These are phyloP conservation scores for Pristionchus maxplancki DNA, from an alignment of 2,888 invertebrate genomes.

Conservation along the genomic window DNA sequence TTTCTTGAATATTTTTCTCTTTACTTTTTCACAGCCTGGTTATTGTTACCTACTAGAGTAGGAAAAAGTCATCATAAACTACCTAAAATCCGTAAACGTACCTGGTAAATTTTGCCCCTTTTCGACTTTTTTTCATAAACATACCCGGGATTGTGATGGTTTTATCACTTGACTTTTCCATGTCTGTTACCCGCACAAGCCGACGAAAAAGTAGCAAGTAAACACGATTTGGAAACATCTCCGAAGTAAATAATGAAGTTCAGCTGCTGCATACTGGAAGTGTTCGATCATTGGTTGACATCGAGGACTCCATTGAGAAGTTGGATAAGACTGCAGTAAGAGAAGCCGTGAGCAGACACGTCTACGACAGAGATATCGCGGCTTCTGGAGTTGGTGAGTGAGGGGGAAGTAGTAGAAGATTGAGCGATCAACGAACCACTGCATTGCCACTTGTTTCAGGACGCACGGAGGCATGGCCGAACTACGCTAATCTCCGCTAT, in stretches of 20 bases:
- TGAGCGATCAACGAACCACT: background rate
- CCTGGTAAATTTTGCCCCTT: too few relatives aligned
- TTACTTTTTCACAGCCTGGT: too few relatives aligned
- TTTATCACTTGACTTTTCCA: too few relatives aligned
- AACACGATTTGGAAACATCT: background rate
- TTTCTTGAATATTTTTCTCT: too few relatives aligned
- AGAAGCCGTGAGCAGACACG: constrained; percentile 73
- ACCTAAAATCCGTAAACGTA: too few relatives aligned
- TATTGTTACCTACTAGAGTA: too few relatives aligned
- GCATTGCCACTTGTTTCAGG: constrained; percentile 55
- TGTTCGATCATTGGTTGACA: constrained; percentile 67
- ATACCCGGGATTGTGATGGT: too few relatives aligned
- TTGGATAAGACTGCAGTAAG: constrained; percentile 55
- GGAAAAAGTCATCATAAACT: too few relatives aligned
- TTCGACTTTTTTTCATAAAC: too few relatives aligned
- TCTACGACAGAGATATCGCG: constrained; percentile 76
- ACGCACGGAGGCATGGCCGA: constrained; percentile 74
- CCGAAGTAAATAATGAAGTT: constrained; percentile 39
- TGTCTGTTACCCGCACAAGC: too few relatives aligned
- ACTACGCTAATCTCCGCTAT: constrained; percentile 71
- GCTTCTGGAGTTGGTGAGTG: constrained; percentile 70
- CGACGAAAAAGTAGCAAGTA: too few relatives aligned
- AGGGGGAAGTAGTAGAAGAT: background rate
- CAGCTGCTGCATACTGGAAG: constrained; percentile 72
- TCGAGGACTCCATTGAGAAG: constrained; percentile 60